A percentile compares a stretch with the other conserved stretches of the same genome.
Conservation (phyloP, 2,888 invertebrate species). For the Sycophila texana region DNA sequence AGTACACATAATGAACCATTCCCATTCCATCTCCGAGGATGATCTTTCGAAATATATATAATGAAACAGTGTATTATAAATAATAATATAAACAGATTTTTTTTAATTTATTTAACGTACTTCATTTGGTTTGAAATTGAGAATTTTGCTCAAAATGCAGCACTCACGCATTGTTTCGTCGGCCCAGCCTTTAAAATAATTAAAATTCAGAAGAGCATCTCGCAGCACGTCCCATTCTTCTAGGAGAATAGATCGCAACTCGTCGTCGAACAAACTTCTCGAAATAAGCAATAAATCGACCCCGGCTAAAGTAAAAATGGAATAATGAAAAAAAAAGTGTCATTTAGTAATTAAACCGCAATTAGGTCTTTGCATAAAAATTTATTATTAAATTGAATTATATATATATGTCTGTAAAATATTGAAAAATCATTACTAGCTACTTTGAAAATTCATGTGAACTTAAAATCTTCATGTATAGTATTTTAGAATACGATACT, state of each 20-base stretch:
- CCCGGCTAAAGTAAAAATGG: slow-evolving; percentile 71
- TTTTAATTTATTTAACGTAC: slow-evolving; percentile 67
- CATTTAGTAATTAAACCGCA: neutral
- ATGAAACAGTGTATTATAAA: no score
- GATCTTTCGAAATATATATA: slow-evolving; percentile 60
- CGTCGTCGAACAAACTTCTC: slow-evolving; percentile 80
- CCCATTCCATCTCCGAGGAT: slow-evolving; percentile 71
- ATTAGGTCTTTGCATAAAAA: no score
- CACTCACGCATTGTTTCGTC: slow-evolving; percentile 80
- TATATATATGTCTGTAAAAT: neutral
- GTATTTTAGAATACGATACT: no score
- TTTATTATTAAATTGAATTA: no score
- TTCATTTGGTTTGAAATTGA: slow-evolving; percentile 78
- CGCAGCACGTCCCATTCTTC: slow-evolving; percentile 81
- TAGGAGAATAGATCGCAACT: slow-evolving; percentile 79
- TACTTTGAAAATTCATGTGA: no score
- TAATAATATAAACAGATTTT: no score
- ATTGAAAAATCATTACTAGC: no score
- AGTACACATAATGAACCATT: slow-evolving; percentile 76
- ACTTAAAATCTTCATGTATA: no score
- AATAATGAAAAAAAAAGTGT: neutral
- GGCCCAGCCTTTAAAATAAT: slow-evolving; percentile 81
- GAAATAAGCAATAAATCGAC: slow-evolving; percentile 82
- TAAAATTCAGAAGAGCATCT: slow-evolving; percentile 79
- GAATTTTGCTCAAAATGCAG: slow-evolving; percentile 81